Base-by-base conservation (phyloP, 2,888 invertebrate genomes). In the Mythimna albipuncta region DNA sequence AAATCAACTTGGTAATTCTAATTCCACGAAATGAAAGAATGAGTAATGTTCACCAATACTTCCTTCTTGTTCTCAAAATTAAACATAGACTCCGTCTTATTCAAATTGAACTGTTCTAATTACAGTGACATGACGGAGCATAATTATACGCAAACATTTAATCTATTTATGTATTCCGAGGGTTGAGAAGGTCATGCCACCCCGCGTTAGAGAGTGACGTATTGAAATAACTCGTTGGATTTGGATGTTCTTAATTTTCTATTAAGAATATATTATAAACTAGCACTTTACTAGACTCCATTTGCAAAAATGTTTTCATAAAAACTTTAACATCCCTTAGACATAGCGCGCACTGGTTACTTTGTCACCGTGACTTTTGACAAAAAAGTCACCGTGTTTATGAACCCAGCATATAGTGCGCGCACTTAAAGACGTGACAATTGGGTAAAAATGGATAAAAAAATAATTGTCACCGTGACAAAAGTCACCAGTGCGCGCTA, bases 101-200 rank as follows among this genome's bases (percentile, higher is more conserved):
- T 79, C 75, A 67, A 79, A 79, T 79, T 66, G 21, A 64, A 59
- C 58, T 61, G 66, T 57, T 79, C 35, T 79, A 72, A 66, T 70
- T 72, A 64, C 71, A 75, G 64, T 70, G 76, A 58, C 72, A 80
- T 82, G 72, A 70, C 64, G 55, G 57, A 55, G 69, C 81, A 64
- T 78, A 79, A 79, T 79, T 63, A 81, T 75, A 68, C 67, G 75
- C 80, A 79, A 79, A 81, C 69, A 80, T 67, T 75, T 70, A 75
- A 67, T 81, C 81, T 71, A 68, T 59, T 72, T 65, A 65, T 62
- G 80, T 76, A 76, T 81, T 67, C 80, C 38, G 64, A 66, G 69
- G 75, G 66, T 61, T 61, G 69, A 11, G 54, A 35, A 66, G 69
- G 41, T 74, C 47, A 58, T 35, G 38, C 58, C 50, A 19, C 61